Base-by-base conservation (phyloP, 1,140 invertebrate genomes). In the Bombyx mandarina region DNA sequence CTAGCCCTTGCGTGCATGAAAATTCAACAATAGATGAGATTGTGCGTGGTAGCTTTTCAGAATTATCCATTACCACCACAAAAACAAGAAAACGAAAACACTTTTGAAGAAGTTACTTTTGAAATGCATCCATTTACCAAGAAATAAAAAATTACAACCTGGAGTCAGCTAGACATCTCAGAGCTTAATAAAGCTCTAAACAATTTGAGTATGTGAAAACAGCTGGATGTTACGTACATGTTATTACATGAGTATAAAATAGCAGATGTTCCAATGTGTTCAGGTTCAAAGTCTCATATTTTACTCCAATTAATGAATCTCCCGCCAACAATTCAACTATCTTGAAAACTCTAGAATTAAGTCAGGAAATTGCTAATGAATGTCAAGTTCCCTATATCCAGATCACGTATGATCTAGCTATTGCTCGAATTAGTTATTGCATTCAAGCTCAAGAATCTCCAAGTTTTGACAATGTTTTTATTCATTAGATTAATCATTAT, bases 301-400 rank as follows among this genome's bases (percentile, higher is more conserved):
- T 52, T 42, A 52, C 26, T 52, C 51, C 51, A 42, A 52, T 52
- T 43, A 52, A 52, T 43, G 51, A 43, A 43, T 53, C 52, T 53
- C 52, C 42, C 35, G 43, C 52, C 5, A 53, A 53, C 42, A 42
- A 52, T 52, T 52, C 51, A 43, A 43, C 51, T 43, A 22, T 52
- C 43, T 52, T 52, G 26, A 52, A 52, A 52, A 52, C 51, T 52
- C n/a, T 43, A 43, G 7, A 53, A 42, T 53, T 53, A 1, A 18
- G 12, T 18, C 12, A 18, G 12, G 12, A 18, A 0, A 18, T 18
- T 18, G 12, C 12, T 18, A 18, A 18, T 18, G 12, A 18, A 18
- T 18, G 12, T 18, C 12, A 18, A 18, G 12, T 1, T 18, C 12
- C 12, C 1, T 18, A 18, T 18, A 18, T 18, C 12, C 1, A 18